phyloP scores from a whole-genome alignment of 2,797 vertebrate species.

The Sebastes umbrosus region DNA sequence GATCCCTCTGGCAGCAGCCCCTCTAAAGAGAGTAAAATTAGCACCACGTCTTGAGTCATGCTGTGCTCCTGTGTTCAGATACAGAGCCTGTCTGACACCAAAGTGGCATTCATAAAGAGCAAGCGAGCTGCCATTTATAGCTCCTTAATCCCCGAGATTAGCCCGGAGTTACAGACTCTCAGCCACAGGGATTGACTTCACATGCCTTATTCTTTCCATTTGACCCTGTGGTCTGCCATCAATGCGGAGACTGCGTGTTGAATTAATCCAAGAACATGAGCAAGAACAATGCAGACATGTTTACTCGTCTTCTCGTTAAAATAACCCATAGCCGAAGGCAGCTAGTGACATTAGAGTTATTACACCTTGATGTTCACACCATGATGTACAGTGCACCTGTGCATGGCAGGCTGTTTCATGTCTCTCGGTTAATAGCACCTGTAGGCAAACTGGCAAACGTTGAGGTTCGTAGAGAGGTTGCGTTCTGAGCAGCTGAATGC shows the following conservation, averaged over 20 bases:
- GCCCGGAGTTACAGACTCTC: constrained; percentile 71
- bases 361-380: constrained; percentile 3
- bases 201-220: constrained; percentile 59
- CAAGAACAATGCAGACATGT: constrained; percentile 35
- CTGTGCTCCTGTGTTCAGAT: constrained; percentile 53
- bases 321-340: constrained; percentile 28
- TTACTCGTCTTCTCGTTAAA: constrained; percentile 19
- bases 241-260: background rate
- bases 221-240: constrained; percentile 33
- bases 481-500: constrained; percentile 68
- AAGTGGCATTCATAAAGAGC: constrained; percentile 69
- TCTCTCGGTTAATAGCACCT: constrained; percentile 59
- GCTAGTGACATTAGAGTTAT: constrained; percentile 18
- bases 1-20: constrained; percentile 6
- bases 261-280: constrained; percentile 29
- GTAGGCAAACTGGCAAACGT: constrained; percentile 61
- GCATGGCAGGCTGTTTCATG: constrained; percentile 55
- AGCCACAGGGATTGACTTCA: constrained; percentile 69
- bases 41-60: constrained; percentile 50
- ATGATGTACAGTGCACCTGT: constrained; percentile 57
- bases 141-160: constrained; percentile 80
- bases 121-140: constrained; percentile 74
- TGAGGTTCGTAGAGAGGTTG: constrained; percentile 66
- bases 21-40: constrained; percentile 50
- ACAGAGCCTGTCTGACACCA: constrained; percentile 44